These are phyloP conservation scores for Rhopalosiphum maidis DNA, from an alignment of 1,140 invertebrate genomes.

Conservation along the genomic window DNA sequence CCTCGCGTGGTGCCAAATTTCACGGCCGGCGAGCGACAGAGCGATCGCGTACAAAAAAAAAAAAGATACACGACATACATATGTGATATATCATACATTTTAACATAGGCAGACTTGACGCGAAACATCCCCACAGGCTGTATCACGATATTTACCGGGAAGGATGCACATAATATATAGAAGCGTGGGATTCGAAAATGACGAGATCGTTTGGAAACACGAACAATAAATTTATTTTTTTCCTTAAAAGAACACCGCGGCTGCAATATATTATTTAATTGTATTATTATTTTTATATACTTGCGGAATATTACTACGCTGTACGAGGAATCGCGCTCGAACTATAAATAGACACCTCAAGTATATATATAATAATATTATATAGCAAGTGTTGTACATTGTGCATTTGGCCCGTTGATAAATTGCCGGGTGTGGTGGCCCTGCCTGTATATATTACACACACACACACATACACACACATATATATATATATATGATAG, in stretches of 20 bases:
- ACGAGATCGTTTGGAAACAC: not conserved
- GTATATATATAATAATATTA: not conserved
- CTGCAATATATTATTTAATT: not conserved
- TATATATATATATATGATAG: too few relatives aligned
- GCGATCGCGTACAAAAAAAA: not conserved
- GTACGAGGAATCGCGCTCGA: not conserved
- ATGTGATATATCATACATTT: not conserved
- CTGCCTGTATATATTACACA: constrained; percentile 16
- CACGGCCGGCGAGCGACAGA: not conserved
- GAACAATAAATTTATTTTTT: not conserved
- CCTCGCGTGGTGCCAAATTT: constrained; percentile 12
- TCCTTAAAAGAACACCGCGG: not conserved
- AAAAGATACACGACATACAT: not conserved
- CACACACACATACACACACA: too few relatives aligned
- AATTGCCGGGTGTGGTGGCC: constrained; percentile 41
- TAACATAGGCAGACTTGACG: not conserved
- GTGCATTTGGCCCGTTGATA: constrained; percentile 42
- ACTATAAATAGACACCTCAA: constrained; percentile 42
- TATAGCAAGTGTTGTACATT: not conserved
- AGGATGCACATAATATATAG: too few relatives aligned
- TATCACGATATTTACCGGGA: not conserved
- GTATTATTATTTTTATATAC: constrained; percentile 12
- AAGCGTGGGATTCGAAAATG: not conserved
- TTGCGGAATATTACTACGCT: not conserved
- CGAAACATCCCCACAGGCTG: not conserved